These are phyloP conservation scores for Autographa pulchrina DNA, from an alignment of 2,888 invertebrate species.

Conservation along the genomic window DNA sequence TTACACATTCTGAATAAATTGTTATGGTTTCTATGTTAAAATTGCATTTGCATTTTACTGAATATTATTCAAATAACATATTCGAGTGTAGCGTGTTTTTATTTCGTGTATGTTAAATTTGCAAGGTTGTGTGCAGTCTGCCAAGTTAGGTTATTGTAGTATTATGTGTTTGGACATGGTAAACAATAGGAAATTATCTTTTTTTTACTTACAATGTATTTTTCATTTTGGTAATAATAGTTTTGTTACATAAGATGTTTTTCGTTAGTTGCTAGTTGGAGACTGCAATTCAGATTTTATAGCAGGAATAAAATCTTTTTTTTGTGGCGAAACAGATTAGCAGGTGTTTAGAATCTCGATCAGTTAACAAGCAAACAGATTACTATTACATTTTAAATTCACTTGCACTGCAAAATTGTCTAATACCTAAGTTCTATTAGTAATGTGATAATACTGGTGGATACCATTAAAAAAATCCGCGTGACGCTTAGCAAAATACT, in stretches of 20 bases:
- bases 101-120: neutral
- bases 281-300: neutral
- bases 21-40: neutral
- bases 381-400: too few species aligned
- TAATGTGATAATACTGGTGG: too few species aligned
- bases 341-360: neutral
- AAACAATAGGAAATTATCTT: neutral
- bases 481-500: too few species aligned
- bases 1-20: too few species aligned
- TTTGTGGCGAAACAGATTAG: neutral
- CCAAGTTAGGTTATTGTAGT: neutral
- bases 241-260: neutral
- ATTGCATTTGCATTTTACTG: neutral
- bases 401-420: too few species aligned
- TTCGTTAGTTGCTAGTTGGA: neutral
- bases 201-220: neutral
- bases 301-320: neutral
- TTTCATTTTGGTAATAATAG: neutral
- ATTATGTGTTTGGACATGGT: neutral
- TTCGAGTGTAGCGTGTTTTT: neutral
- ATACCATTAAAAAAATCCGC: too few species aligned
- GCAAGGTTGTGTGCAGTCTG: neutral
- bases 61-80: slow-evolving; percentile 1
- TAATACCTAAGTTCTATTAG: too few species aligned
- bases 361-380: neutral